Conservation (phyloP, 2,797 vertebrate species). For the Gadopsis bispinosus region DNA sequence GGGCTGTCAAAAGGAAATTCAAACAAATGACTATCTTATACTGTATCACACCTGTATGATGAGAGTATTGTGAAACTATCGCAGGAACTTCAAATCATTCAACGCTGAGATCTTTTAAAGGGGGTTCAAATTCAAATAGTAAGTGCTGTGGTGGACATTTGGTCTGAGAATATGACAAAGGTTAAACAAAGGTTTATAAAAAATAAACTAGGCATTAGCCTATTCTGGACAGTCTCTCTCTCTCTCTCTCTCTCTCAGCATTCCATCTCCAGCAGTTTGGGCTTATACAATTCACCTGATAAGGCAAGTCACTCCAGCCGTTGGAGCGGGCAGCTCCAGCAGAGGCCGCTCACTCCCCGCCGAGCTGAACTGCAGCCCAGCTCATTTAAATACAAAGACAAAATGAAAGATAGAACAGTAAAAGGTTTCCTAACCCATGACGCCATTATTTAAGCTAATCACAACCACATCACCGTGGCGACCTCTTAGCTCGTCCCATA, state of each 20-base stretch:
- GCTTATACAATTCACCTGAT: conserved; percentile 32
- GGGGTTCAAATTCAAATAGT: background rate
- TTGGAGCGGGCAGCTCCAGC: background rate
- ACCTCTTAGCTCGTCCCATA: background rate
- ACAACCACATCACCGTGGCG: conserved; percentile 9
- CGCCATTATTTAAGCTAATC: background rate
- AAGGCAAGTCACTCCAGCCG: background rate
- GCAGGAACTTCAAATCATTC: too few relatives aligned
- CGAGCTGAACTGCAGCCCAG: conserved; percentile 18
- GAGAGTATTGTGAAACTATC: background rate
- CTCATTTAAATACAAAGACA: background rate
- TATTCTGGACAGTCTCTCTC: conserved; percentile 25
- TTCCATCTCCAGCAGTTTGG: conserved; percentile 6
- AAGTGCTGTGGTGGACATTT: background rate
- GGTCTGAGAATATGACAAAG: too few relatives aligned
- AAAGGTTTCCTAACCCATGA: background rate
- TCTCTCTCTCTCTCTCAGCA: conserved; percentile 1
- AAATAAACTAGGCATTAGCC: background rate
- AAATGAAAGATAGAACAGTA: too few relatives aligned
- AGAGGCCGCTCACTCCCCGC: background rate
- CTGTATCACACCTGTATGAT: background rate
- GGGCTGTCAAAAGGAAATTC: background rate
- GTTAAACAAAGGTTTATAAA: background rate
- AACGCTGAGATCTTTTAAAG: too few relatives aligned
- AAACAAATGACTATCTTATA: background rate